Evolutionary conservation across 2,888 invertebrate genomes (phyloP), one percentile per base, ranked within the genome.

Genomic region (Acanthoscelides obtectus): DNA sequence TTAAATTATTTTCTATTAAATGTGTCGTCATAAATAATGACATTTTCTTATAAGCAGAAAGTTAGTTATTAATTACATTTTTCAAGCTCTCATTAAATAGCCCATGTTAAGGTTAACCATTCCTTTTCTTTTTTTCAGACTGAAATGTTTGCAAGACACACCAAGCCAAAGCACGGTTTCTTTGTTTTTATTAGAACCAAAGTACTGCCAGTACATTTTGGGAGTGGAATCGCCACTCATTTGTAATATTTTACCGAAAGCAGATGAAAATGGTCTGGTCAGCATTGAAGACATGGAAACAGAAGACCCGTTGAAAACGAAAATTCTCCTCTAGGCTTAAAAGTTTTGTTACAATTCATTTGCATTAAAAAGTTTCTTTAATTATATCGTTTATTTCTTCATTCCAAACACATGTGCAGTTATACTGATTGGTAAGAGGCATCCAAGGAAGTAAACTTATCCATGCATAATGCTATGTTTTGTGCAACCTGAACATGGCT

Each of bases 221-320:
- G 95, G 94, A n/a, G 95, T 99, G 0, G 98, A 98, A 83, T 96
- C 98, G 0, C 93, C 94, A 0, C 86, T 97, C 8, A 92, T 98
- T 78, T 98, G 98, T 86, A 91, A 94, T 80, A 90, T 98, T 76
- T 85, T 97, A 70, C 90, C 92, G 1, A 87, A 91, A 75, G 95
- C 94, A 0, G 95, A 97, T 84, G 91, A 94, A 22, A 88, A 93
- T 80, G 97, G 96, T 2, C 86, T 96, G 1, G 86, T 91, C 22
- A 20, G 20, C 8, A 21, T 20, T 21, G 66, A 66, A 66, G 66
- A 66, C 20, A 45, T 45, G 45, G 45, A 45, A 45, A 12, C 17
- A 45, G 45, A 45, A 1, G 45, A 45, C 17, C 45, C 3, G 17
- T 45, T 45, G 45, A 45, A 45, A 45, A 45, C 12, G 12, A 45